Evolutionary conservation across 2,797 vertebrate species (phyloP), one percentile per base, ranked within the genome.

Genomic region (Vespertilio murinus): DNA sequence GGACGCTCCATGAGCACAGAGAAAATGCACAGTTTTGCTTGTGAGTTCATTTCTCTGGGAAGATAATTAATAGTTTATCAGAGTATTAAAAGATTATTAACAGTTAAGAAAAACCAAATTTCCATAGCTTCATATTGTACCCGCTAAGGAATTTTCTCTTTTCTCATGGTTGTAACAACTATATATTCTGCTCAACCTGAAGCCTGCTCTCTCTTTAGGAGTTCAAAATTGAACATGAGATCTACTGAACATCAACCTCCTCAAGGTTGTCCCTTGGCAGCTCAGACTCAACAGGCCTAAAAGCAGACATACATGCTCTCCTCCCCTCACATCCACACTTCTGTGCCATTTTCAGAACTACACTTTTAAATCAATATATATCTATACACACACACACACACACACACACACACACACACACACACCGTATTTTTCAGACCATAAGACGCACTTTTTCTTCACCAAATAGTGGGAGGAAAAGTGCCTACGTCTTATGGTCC

Each of bases 1-100:
- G 11, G 11, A 28, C 61, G 6, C 17, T 11, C 38, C 40, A 13
- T 23, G 54, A 75, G 28, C 28, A 22, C 3, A 45, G 25, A 8
- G 14, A 40, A 18, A 71, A 14, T 3, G 28, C 47, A 61, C 47
- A 61, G 42, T 74, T 84, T 93, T 56, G 49, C n/a, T 25, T 35
- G 25, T 73, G 20, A 92, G 6, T 70, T 23, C 0, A 13, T 65
- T 85, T 96, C 80, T 87, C 86, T 75, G 28, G 35, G 25, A 86
- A 92, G 49, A 90, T 33, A 20, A 42, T 67, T 13, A 38, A 82
- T 38, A 59, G 35, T 45, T 73, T 20, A 33, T 12, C 49, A 49
- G 59, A 65, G 84, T 64, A 88, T 75, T 80, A 88, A 83, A 85
- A 71, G 20, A 85, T 45, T 49, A 30, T 52, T 35, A 85, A 49